A percentile compares a stretch with the other conserved stretches of the same genome.
Conservation (phyloP, 2,113 vertebrate species). For the Cryptomyrus ogoouensis region DNA sequence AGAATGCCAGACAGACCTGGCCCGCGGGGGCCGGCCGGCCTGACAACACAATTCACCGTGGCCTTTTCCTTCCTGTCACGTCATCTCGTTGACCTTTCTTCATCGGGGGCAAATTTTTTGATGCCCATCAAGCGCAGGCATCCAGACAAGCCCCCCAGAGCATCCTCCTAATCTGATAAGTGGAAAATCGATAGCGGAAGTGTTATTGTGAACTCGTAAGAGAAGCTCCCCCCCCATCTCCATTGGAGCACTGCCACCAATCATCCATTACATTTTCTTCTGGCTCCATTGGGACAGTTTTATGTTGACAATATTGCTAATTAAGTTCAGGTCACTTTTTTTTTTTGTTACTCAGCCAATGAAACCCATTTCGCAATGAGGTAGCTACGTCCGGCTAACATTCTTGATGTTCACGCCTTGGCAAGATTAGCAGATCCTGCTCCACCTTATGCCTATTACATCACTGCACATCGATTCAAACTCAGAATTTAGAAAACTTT, state of each 20-base stretch:
- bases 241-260: neutral
- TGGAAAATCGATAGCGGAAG: conserved; percentile 49
- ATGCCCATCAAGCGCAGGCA: conserved; percentile 7
- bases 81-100: conserved; percentile 36
- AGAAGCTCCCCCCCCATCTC: neutral
- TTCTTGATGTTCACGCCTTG: neutral
- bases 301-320: neutral
- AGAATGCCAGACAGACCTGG: neutral
- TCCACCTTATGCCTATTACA: neutral
- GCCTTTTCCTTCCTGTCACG: conserved; percentile 27
- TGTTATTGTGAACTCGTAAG: conserved; percentile 34
- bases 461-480: neutral
- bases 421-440: neutral
- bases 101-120: conserved; percentile 3
- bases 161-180: conserved; percentile 46
- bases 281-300: neutral
- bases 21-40: neutral
- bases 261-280: neutral
- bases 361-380: neutral
- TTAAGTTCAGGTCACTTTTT: neutral
- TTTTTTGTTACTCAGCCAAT: neutral
- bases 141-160: conserved; percentile 6
- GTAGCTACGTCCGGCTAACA: neutral
- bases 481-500: neutral
- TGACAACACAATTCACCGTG: conserved; percentile 15